These are phyloP conservation scores for Halictus ligatus DNA, from an alignment of 2,888 invertebrate species.

Conservation along the genomic window DNA sequence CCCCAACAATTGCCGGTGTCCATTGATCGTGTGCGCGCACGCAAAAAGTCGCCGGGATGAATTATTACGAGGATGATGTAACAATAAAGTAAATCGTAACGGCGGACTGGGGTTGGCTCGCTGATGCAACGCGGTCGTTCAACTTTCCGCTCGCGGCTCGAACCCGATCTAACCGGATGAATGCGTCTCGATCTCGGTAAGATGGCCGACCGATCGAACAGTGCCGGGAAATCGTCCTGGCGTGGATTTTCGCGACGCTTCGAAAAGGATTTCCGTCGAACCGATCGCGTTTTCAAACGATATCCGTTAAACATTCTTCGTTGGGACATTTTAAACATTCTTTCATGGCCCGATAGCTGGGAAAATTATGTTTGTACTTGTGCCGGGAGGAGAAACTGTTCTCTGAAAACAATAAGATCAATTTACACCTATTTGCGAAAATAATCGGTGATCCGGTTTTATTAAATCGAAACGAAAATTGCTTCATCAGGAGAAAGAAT, in stretches of 20 bases:
- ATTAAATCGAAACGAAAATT: background rate
- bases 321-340: background rate
- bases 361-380: too few species aligned
- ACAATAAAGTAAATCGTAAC: constrained; percentile 37
- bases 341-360: too few species aligned
- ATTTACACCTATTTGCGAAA: background rate
- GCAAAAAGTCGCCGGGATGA: constrained; percentile 47
- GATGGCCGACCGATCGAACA: background rate
- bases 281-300: too few species aligned
- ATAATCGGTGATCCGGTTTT: background rate
- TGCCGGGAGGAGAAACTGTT: too few species aligned
- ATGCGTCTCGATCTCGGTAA: background rate
- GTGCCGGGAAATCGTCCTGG: background rate
- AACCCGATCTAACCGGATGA: constrained; percentile 21
- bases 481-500: background rate
- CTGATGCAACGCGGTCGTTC: constrained; percentile 45
- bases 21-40: constrained; percentile 33
- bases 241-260: background rate
- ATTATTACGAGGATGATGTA: constrained; percentile 54
- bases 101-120: constrained; percentile 14
- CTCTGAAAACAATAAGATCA: background rate
- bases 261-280: background rate
- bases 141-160: constrained; percentile 23
- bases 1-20: constrained; percentile 29
- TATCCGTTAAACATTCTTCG: background rate